Evolutionary conservation across 2,113 vertebrate species (phyloP).

Genomic region (Colistium nudipinnis): DNA sequence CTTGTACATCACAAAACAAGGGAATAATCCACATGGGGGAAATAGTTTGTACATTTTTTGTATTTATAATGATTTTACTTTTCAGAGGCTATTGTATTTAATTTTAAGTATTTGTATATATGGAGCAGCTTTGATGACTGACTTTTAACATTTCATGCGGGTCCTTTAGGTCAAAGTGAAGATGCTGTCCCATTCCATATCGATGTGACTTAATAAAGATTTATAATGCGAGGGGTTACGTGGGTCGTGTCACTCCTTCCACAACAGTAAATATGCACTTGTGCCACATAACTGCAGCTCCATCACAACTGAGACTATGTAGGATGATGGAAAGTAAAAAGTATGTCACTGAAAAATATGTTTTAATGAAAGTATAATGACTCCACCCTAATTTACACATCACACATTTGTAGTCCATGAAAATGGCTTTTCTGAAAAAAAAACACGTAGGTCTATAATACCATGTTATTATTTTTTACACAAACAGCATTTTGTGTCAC

Average conservation of each 20-base stretch:
- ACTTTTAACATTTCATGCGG: conserved; percentile 86
- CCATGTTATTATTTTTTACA: not conserved
- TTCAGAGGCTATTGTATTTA: conserved; percentile 88
- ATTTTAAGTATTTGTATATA: conserved; percentile 97
- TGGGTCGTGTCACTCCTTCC: not conserved
- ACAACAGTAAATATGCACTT: not conserved
- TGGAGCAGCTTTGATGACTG: conserved; percentile 86
- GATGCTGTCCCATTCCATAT: conserved; percentile 83
- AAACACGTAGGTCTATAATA: no score
- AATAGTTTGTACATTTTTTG: conserved; percentile 82
- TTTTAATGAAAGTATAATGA: no score
- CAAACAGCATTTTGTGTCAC: not conserved
- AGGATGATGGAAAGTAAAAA: no score
- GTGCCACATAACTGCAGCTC: not conserved
- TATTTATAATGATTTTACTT: conserved; percentile 87
- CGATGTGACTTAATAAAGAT: conserved; percentile 79
- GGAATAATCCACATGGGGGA: conserved; percentile 38
- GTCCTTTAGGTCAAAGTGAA: conserved; percentile 83
- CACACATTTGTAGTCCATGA: no score
- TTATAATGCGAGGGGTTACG: conserved; percentile 56
- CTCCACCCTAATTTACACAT: no score
- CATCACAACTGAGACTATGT: not conserved
- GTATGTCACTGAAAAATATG: no score
- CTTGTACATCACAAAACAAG: conserved; percentile 66
- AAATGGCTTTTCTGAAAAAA: no score